These are phyloP conservation scores for Saccostrea glomerata DNA, from an alignment of 1,140 invertebrate species.

Conservation along the genomic window DNA sequence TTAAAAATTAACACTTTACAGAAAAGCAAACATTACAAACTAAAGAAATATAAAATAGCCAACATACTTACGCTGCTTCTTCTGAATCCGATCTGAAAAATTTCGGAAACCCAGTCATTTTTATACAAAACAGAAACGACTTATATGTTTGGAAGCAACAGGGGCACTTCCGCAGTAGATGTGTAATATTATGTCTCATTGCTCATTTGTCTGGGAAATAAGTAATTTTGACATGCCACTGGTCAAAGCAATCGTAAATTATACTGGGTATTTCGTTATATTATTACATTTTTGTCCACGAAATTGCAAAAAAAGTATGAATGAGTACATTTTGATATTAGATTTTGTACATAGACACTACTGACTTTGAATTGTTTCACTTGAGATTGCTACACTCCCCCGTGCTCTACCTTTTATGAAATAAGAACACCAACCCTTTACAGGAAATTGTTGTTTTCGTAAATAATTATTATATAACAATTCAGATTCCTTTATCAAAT, in stretches of 20 bases:
- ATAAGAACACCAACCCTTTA: background rate
- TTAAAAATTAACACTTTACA: too few relatives aligned
- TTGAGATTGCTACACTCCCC: background rate
- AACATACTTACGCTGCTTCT: background rate
- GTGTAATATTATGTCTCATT: background rate
- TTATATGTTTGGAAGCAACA: background rate
- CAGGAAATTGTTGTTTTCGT: background rate
- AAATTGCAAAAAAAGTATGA: background rate
- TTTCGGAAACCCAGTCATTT: background rate
- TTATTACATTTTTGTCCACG: background rate
- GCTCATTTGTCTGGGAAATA: constrained; percentile 6
- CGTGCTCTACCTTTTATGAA: background rate
- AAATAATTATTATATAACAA: background rate
- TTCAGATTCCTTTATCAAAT: background rate
- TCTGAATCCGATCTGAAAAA: background rate
- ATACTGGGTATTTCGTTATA: background rate
- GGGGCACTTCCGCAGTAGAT: background rate
- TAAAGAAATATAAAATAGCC: background rate
- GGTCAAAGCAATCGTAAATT: background rate
- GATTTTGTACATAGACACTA: background rate
- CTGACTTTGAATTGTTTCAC: background rate
- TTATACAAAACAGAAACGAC: background rate
- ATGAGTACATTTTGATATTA: background rate
- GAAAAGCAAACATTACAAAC: too few relatives aligned
- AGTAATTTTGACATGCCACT: background rate